Evolutionary conservation across 2,797 vertebrate genomes (phyloP).

Genomic region (Glossophaga mutica): DNA sequence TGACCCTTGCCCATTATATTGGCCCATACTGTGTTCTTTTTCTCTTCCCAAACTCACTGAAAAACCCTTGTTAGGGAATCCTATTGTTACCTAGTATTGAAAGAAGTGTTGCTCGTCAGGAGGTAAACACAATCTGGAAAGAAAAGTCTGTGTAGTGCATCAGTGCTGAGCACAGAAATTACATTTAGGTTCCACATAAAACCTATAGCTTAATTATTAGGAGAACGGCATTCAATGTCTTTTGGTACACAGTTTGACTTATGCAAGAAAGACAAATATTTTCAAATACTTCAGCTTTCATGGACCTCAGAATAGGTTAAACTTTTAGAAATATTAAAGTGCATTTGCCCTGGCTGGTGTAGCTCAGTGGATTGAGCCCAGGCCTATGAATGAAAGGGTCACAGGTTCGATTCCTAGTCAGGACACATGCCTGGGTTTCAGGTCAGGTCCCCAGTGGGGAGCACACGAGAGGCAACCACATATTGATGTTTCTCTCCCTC

Average conservation of each 20-base stretch:
- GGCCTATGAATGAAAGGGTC: no score
- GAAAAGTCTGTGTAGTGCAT: background rate
- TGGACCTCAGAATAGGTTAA: background rate
- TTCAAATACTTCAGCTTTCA: conserved; percentile 10
- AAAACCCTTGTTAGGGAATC: background rate
- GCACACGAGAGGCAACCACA: no score
- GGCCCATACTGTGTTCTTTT: background rate
- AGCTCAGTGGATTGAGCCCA: no score
- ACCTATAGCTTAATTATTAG: conserved; percentile 4
- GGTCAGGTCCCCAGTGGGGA: no score
- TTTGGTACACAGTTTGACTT: background rate
- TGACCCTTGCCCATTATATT: background rate
- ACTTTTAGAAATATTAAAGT: background rate
- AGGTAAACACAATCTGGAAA: conserved; percentile 13
- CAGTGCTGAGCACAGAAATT: background rate
- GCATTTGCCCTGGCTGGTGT: no score
- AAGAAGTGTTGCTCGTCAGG: background rate
- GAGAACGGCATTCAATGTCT: background rate
- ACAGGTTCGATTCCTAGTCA: no score
- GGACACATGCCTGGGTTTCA: no score
- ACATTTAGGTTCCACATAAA: background rate
- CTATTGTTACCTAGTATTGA: background rate
- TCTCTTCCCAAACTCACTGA: background rate
- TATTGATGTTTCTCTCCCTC: no score
- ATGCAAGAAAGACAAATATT: conserved; percentile 14